These are phyloP conservation scores for Brachionus sp. DNA, from an alignment of 1,140 invertebrate species.

Conservation along the genomic window DNA sequence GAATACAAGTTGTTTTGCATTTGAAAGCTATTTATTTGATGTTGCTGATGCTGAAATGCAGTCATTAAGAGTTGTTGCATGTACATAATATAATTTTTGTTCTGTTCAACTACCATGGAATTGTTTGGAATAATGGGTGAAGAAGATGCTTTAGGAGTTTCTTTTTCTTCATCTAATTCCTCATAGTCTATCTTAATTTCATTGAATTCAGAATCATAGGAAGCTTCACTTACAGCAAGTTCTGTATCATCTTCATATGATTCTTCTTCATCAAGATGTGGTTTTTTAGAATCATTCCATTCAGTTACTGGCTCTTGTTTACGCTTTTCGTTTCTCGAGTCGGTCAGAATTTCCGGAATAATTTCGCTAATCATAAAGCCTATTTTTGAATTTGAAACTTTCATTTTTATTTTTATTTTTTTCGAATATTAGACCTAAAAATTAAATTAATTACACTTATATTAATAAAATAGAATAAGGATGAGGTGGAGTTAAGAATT, in stretches of 20 bases:
- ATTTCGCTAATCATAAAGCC: slow-evolving; percentile 45
- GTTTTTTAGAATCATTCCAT: neutral
- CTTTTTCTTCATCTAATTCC: neutral
- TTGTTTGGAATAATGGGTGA: neutral
- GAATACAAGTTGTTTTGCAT: neutral
- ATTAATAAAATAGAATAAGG: slow-evolving; percentile 29
- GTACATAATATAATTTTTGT: neutral
- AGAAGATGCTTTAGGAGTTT: neutral
- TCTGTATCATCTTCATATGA: slow-evolving; percentile 13
- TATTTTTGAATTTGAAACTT: slow-evolving; percentile 24
- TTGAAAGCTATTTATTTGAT: slow-evolving; percentile 11
- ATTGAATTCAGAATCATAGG: neutral
- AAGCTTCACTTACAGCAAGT: neutral
- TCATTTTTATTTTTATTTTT: slow-evolving; percentile 6
- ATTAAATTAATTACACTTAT: slow-evolving; percentile 40
- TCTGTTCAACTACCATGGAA: neutral
- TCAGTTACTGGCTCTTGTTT: neutral
- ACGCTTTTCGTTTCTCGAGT: neutral
- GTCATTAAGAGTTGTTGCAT: neutral
- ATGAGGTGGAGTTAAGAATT: neutral
- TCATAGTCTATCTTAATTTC: neutral
- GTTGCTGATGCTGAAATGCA: slow-evolving; percentile 8
- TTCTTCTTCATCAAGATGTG: neutral
- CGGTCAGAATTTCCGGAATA: slow-evolving; percentile 18
- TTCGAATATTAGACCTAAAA: neutral